Evolutionary conservation across 2,797 vertebrate species (phyloP).

Genomic region (Gymnothorax reevesii): DNA sequence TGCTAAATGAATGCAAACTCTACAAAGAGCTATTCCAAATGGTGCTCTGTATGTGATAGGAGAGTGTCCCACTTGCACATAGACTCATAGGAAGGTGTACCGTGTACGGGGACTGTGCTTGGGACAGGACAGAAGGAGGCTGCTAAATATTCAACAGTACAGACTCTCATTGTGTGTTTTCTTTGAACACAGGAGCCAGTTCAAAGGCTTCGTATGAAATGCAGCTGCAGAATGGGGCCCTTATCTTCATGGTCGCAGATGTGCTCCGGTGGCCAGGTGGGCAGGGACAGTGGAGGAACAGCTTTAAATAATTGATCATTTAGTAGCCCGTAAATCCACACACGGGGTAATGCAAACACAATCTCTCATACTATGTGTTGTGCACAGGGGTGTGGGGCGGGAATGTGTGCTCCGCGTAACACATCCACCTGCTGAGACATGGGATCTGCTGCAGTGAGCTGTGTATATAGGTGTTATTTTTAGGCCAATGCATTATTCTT

Average conservation of each 20-base stretch:
- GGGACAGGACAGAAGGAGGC: neutral
- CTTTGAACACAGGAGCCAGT: neutral
- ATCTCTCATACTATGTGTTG: neutral
- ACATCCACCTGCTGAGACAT: too few species aligned
- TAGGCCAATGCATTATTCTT: too few species aligned
- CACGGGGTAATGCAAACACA: neutral
- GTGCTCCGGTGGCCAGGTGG: slow-evolving; percentile 7
- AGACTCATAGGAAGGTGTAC: neutral
- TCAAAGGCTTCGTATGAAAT: slow-evolving; percentile 3
- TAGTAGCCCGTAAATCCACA: slow-evolving; percentile 20
- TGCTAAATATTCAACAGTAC: neutral
- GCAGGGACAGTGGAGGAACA: neutral
- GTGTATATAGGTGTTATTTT: too few species aligned
- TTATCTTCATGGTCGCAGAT: slow-evolving; percentile 20
- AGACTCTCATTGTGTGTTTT: neutral
- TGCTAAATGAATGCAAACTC: too few species aligned
- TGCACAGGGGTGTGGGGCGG: neutral
- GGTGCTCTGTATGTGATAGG: neutral
- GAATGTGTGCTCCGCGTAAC: too few species aligned
- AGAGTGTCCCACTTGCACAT: neutral
- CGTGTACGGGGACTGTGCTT: neutral
- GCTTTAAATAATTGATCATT: slow-evolving; percentile 27
- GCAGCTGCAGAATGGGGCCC: neutral
- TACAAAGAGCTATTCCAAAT: neutral
- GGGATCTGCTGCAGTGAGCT: neutral